These are phyloP conservation scores for Melitaea cinxia DNA, from an alignment of 1,140 invertebrate species.

Conservation along the genomic window DNA sequence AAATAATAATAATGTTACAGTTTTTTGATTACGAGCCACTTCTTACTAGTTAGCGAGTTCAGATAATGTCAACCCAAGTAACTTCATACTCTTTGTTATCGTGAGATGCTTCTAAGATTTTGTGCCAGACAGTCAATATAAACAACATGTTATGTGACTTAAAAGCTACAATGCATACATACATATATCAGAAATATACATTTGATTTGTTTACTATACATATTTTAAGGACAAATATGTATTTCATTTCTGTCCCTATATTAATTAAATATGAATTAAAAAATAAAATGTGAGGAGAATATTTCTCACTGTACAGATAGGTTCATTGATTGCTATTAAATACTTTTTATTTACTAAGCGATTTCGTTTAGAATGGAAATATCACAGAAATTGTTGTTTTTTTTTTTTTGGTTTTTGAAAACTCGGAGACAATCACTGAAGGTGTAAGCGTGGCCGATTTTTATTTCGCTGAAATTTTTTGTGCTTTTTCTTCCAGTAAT, in stretches of 20 bases:
- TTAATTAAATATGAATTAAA: conserved; percentile 4
- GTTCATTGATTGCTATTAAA: not conserved
- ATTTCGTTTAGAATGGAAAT: not conserved
- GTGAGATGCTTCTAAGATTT: not conserved
- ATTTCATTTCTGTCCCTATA: conserved; percentile 11
- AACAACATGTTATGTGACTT: not conserved
- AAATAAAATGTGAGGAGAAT: not conserved
- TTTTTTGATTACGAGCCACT: conserved; percentile 34
- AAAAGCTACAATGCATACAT: not conserved
- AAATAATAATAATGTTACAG: conserved; percentile 31
- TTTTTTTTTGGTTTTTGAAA: not conserved
- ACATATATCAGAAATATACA: not conserved
- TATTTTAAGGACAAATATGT: conserved; percentile 19
- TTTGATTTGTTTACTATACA: conserved; percentile 4
- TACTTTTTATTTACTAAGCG: not conserved
- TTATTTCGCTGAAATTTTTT: not conserved
- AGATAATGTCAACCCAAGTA: conserved; percentile 51
- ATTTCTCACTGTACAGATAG: not conserved
- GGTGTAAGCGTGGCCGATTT: not conserved
- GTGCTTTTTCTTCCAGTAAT: not conserved
- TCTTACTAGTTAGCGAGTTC: conserved; percentile 59
- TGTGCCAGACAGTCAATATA: not conserved
- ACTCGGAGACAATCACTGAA: not conserved
- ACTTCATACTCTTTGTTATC: conserved; percentile 36
- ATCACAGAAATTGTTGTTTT: not conserved